Base-by-base conservation (phyloP, 1,140 invertebrate species). In the Drosophila athabasca region DNA sequence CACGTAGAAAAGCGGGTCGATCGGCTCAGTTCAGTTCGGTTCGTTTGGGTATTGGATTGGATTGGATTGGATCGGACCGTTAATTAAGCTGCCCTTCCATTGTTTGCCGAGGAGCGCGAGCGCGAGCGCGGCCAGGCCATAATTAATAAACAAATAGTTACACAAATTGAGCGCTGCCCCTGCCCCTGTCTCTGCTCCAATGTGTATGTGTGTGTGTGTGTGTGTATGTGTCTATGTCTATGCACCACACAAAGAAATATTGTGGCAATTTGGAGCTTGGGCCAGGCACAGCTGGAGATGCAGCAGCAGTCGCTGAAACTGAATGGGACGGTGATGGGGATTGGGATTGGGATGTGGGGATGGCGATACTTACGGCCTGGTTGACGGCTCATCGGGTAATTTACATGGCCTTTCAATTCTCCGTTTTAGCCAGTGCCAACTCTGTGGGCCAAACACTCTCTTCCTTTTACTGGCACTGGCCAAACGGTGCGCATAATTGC, bases 331-430 rank as follows among this genome's bases (percentile, higher is more conserved):
- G 41, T 15, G 41, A 22, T 46, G 17, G 13, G 46, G 26, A 50
- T 15, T 19, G 15, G 17, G 29, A 31, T 26, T 15, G 26, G 15
- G 17, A 1, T 19, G 17, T 15, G 26, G 15, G 17, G 29, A 31
- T 26, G 43, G n/a, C 31, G n/a, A 43, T 44, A 15, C 29, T 31
- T 31, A 31, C 29, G 8, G 19, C 29, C 31, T 44, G 51, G 43
- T 22, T 24, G 53, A 72, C 62, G 49, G 68, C 69, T 85, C 81
- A 87, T 85, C 82, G 70, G 68, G 81, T 81, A 85, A 81, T 85
- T 81, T 85, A 85, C 81, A 87, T 85, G 81, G 81, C 78, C 81
- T 85, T 85, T 85, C 82, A 81, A 85, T 87, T 85, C 78, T 57
- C 76, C 76, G 58, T 77, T 81, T 76, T 54, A 52, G 64, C 45